Conservation (phyloP, 2,113 vertebrate genomes). For the Chiloscyllium plagiosum region DNA sequence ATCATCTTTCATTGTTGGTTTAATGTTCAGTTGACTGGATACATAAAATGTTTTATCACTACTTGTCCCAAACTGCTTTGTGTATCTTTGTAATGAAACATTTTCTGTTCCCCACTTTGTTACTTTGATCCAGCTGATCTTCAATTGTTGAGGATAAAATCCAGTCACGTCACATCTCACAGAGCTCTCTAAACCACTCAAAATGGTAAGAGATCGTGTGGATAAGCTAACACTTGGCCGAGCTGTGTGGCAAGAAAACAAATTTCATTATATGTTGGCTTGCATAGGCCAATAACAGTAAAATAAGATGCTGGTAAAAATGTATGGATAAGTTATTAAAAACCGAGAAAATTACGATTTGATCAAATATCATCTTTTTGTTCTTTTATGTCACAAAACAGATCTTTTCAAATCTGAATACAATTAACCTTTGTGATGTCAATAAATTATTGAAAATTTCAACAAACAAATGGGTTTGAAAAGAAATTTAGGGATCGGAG, state of each 20-base stretch:
- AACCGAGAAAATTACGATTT: neutral
- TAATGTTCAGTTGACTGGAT: slow-evolving; percentile 41
- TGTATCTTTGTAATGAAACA: slow-evolving; percentile 7
- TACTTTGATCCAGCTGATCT: slow-evolving; percentile 25
- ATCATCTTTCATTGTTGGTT: slow-evolving; percentile 34
- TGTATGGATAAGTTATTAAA: neutral
- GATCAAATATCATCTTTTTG: neutral
- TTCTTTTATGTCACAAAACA: neutral
- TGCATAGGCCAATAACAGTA: neutral
- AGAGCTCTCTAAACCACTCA: neutral
- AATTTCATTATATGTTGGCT: neutral
- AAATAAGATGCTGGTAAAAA: neutral
- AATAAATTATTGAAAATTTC: neutral
- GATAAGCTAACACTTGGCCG: neutral
- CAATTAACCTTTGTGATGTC: neutral
- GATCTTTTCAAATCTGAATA: neutral
- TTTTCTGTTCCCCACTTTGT: neutral
- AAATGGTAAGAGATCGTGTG: neutral
- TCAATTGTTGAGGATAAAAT: slow-evolving; percentile 42
- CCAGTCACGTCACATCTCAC: slow-evolving; percentile 37
- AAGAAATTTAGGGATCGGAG: neutral
- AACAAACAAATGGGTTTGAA: neutral
- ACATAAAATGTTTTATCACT: slow-evolving; percentile 42
- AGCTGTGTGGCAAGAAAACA: slow-evolving; percentile 41
- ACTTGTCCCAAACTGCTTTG: neutral